Percentiles rank a stretch among this genome's conserved stretches.
phyloP scores from a whole-genome alignment of 1,140 invertebrate genomes.

The Microplitis mediator region DNA sequence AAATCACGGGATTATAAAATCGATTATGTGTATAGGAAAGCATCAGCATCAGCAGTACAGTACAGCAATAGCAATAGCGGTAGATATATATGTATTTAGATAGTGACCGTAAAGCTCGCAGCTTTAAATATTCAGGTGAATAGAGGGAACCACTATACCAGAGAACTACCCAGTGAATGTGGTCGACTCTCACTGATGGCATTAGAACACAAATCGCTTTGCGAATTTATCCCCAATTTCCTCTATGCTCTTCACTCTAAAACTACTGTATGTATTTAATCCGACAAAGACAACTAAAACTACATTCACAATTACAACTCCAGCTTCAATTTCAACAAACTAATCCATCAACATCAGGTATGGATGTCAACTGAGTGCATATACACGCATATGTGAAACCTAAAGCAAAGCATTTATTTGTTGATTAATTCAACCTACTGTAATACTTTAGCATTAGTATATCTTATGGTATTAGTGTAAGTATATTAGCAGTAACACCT shows the following conservation, averaged over 20 bases:
- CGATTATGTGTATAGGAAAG: no score
- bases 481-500: no score
- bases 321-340: no score
- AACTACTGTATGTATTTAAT: not conserved
- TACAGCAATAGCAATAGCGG: not conserved
- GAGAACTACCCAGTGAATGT: not conserved
- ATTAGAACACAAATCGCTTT: constrained; percentile 12
- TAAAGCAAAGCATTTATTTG: not conserved
- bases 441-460: not conserved
- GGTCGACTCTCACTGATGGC: constrained; percentile 1
- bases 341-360: not conserved
- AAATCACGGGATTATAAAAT: no score
- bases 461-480: not conserved
- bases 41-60: no score
- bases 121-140: constrained; percentile 20
- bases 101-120: not conserved
- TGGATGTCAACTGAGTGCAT: not conserved
- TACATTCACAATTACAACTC: not conserved
- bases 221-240: not conserved
- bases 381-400: not conserved
- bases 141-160: constrained; percentile 1
- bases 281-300: not conserved
- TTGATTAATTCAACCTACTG: not conserved
- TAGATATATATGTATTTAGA: not conserved
- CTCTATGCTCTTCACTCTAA: not conserved